Base-by-base conservation (phyloP, 2,888 invertebrate species). In the Eutolmus rufibarbis region DNA sequence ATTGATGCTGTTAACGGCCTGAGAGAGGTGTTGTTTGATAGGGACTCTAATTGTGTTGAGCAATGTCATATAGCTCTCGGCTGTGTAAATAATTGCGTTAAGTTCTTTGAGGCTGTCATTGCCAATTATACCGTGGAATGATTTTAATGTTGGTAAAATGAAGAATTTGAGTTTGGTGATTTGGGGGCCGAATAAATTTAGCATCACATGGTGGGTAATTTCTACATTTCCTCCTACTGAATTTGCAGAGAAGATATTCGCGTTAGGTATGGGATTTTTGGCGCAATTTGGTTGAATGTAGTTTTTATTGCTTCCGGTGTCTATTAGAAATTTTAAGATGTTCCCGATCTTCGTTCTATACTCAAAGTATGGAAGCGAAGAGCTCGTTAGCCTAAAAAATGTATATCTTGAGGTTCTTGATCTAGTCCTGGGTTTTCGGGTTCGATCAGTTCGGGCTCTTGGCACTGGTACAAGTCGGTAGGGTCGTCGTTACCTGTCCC, bases 311-410 rank as follows among this genome's bases (percentile, higher is more conserved):
- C 37, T 37, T 16, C 76, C 76, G 66, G 85, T 66, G 4, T 66
- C 66, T 66, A 23, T 66, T 23, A 66, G 66, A 12, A 66, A 66
- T 66, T 66, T 66, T 2, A 66, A 9, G 8, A 12, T 66, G 23
- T 28, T 66, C 0, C 86, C 86, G 86, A 76, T 34, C 76, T 76
- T 76, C 76, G 37, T 40, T 19, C 40, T 76, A 40, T 16, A 40
- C 40, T 76, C 76, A n/a, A 87, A 28, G 37, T 86, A 87, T 28
- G 87, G 86, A 14, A 87, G 86, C 86, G 87, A 86, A 86, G 86
- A 86, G 86, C 78, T 66, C 31, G 16, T 34, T 74, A 87, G 34
- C 86, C 87, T 79, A 87, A 78, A 87, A 87, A 87, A 87, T 79
- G 19, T 46, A 40, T 74, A 37, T 86, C 81, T 14, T 85, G 78